Base-by-base conservation (phyloP, 2,113 vertebrate genomes). In the Lutjanus erythropterus region DNA sequence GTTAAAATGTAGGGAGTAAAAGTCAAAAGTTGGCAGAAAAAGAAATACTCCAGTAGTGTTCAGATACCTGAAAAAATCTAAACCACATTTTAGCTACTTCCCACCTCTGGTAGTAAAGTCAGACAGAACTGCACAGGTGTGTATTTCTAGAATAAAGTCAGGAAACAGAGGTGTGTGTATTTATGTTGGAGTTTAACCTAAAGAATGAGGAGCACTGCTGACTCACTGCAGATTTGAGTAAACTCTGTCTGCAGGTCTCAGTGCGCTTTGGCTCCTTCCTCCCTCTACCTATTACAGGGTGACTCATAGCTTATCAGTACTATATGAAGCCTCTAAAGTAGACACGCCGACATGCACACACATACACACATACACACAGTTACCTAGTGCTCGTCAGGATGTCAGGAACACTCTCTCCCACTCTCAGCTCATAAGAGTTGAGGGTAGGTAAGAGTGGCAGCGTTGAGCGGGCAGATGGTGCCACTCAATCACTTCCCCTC, bases 301-400 rank as follows among this genome's bases (percentile, higher is more conserved):
- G 79, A 85, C 70, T 82, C 86, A 81, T 27, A 68, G 64, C 72
- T 86, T 75, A 84, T 87, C 80, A 62, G 52, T 6, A 37, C 56
- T 37, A 2, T 59, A 33, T 70, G 25, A 67, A 80, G 55, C 60
- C 52, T 67, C 31, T 68, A 10, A 68, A 73, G 56, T 12, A 49
- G 29, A 58, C 53, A 55, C 9, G 12, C 60, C 42, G 49, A 44
- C 27, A 46, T 4, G 14, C 49, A 81, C 70, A 25, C 21, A 39
- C 47, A 53, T 15, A 37, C 37, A 76, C 31, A 62, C 33, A 46
- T 37, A 64, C 59, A 61, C 47, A 58, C 65, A 60, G n/a, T 60
- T 35, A 66, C 71, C 61, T 41, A 37, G n/a, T 73, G 56, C 60
- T 69, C 71, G 74, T 70, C 70, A 65, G 29, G 53, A 44, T 68